Base-by-base conservation (phyloP, 2,888 invertebrate species). In the Mesopsocus fuscifrons region DNA sequence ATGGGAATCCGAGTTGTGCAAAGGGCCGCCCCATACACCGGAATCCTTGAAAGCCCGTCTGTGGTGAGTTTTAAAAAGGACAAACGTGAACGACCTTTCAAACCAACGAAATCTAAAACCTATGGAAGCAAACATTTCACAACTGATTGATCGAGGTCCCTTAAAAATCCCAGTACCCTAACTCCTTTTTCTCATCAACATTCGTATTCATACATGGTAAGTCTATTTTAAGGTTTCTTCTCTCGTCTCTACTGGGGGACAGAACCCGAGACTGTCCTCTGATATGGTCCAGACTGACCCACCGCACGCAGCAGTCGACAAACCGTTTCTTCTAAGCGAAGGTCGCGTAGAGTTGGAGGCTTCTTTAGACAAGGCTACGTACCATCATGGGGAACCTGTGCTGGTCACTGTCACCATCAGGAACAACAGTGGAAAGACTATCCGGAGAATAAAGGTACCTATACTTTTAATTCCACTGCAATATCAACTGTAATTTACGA, bases 1-100 rank as follows among this genome's bases (percentile, higher is more conserved):
- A 85, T 88, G 82, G 83, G 84, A 22, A 81, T 88, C 46, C 66
- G 85, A 4, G 83, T 87, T 43, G 73, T 85, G 20, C 84, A 85
- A 55, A 74, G 69, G 54, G 58, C 57, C 32, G 52, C 53, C 21
- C 50, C 53, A 31, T 26, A 26, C 26, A 9, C 26, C 26, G 8
- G 40, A 9, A 26, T 26, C 11, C 11, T 9, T 26, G 26, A 26
- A 26, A 26, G 11, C 26, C 26, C 26, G 26, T 26, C 26, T 9
- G 17, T 40, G 17, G 41, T 40, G 8, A 21, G n/a, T 40, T 11
- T 26, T 26, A 26, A 11, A 26, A 26, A 26, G 26, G 26, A 11
- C 26, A 13, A 11, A 34, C 8, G 9, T 34, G n/a, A 11, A 13
- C n/a, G 16, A 13, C 16, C 4, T 20, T 44, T 15, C 35, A 46